Conservation (phyloP, 2,888 invertebrate species). For the Pseudoips prasinana region DNA sequence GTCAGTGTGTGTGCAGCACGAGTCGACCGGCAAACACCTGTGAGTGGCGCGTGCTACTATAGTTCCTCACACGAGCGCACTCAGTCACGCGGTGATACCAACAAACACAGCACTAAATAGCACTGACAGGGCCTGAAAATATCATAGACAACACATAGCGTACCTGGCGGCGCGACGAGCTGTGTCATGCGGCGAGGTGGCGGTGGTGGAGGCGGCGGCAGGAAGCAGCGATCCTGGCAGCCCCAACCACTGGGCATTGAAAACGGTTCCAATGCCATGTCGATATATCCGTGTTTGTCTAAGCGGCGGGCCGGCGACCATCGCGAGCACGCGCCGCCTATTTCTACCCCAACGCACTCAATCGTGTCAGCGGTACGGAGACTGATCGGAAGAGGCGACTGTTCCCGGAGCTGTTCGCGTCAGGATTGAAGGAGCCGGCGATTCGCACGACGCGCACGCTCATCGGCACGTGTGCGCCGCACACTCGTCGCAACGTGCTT, state of each 20-base stretch:
- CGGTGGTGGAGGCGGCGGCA: constrained; percentile 33
- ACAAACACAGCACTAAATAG: too few species aligned
- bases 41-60: too few species aligned
- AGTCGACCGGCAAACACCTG: too few species aligned
- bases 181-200: constrained; percentile 11
- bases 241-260: constrained; percentile 8
- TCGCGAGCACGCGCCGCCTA: constrained; percentile 56
- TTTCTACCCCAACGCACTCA: constrained; percentile 49
- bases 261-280: constrained; percentile 65
- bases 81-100: too few species aligned
- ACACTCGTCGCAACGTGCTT: constrained; percentile 43
- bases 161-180: background rate
- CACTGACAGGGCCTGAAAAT: too few species aligned
- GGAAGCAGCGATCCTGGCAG: constrained; percentile 30
- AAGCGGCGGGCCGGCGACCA: constrained; percentile 51
- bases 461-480: constrained; percentile 61
- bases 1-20: too few species aligned
- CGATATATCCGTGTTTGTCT: constrained; percentile 82
- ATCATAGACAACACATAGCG: too few species aligned
- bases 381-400: constrained; percentile 51
- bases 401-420: constrained; percentile 59
- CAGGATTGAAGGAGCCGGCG: constrained; percentile 68
- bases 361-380: constrained; percentile 38
- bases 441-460: constrained; percentile 49
- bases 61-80: too few species aligned